Evolutionary conservation across 2,888 invertebrate species (phyloP), one percentile per base, ranked within the genome.

Genomic region (Nymphalis urticae): DNA sequence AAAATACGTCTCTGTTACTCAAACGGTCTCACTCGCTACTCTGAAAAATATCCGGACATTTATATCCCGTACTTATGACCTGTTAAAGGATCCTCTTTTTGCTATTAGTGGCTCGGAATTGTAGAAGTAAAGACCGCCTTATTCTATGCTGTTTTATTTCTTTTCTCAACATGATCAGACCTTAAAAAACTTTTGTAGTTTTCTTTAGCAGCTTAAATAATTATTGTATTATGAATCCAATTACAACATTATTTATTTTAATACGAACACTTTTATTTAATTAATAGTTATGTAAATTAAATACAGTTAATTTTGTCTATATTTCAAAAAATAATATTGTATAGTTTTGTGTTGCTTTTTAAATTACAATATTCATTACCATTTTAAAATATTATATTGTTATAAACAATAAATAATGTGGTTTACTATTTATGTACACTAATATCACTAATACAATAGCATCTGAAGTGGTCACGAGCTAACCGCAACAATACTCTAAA

Each of bases 31-130:
- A 77, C 76, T 78, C 76, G 78, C 82, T 82, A 75, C 77, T 77
- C 76, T 84, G 82, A 85, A 87, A 88, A 88, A 84, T 85, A 82
- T 75, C 80, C 85, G 83, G 85, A 85, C 85, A 85, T 87, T 89
- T 88, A 87, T 86, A 85, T 85, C 82, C 81, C 73, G 78, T 82
- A 77, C 84, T 85, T 82, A 80, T 81, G 83, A 86, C 85, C 85
- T 84, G 82, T 80, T 80, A 81, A 76, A 75, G 73, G 74, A 73
- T 75, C 73, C 81, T 80, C 79, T 79, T 79, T 79, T 81, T 80
- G 78, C 80, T 79, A 83, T 71, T 73, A 75, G 72, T 75, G 72
- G 69, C 71, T 71, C 67, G 66, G 66, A 70, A 69, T 69, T 69
- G 73, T 65, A 65, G 71, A 73, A 70, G 73, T 73, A 73, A 72